Base-by-base conservation (phyloP, 2,888 invertebrate genomes). In the Aspidapion aeneum region DNA sequence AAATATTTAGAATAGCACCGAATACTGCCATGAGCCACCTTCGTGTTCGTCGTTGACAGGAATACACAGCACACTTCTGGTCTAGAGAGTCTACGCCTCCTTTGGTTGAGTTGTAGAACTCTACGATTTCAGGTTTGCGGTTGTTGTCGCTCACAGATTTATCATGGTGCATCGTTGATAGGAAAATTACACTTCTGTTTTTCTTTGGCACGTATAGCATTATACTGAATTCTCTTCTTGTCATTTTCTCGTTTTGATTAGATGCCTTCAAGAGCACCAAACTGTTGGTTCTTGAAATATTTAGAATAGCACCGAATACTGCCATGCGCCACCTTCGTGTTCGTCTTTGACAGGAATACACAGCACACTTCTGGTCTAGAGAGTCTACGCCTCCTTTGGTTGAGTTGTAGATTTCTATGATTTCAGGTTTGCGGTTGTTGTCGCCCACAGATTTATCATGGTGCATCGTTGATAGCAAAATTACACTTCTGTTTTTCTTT, bases 281-380 rank as follows among this genome's bases (percentile, higher is more conserved):
- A 52, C 54, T 52, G 54, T 52, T 52, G 17, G 3, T 18, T 18
- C 54, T 18, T 18, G 54, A 17, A 18, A 54, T 60, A 54, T 60
- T 55, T 60, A 60, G 35, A 54, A 21, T 55, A 54, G 48, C 60
- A 48, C 54, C 52, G 54, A 60, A 60, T 54, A 72, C 62, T 18
- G 66, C 70, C 63, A 72, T 52, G 51, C 69, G 71, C 72, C 72
- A 74, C 18, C 72, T 52, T 62, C 69, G 63, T 56, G 67, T 71
- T 65, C 70, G 52, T 52, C 71, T 63, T 59, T 63, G 62, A 54
- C 62, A 64, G 49, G 68, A 66, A 63, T 70, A 72, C 59, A 55
- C 70, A 56, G 69, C 68, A 67, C 69, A 72, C 62, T 70, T 73
- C 60, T 70, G 56, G 58, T 73, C 71, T 16, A 72, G 50, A 19